Evolutionary conservation across 2,113 vertebrate genomes (phyloP).

Genomic region (Callithrix jacchus): DNA sequence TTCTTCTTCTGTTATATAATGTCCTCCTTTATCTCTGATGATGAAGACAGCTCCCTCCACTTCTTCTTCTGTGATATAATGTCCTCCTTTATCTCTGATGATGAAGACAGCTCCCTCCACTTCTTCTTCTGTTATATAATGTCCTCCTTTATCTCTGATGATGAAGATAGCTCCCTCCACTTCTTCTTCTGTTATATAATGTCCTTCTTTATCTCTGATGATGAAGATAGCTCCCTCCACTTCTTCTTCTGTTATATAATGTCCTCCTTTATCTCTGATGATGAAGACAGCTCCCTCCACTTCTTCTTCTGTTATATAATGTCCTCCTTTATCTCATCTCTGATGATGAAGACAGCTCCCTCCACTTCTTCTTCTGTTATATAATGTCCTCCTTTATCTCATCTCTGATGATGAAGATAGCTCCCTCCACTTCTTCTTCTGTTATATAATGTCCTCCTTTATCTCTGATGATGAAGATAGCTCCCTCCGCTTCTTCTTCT

Average conservation of each 20-base stretch:
- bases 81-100: background rate
- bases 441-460: background rate
- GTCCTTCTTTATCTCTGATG: background rate
- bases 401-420: background rate
- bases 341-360: background rate
- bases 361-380: background rate
- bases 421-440: background rate
- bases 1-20: background rate
- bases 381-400: background rate
- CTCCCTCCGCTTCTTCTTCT: background rate
- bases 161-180: background rate
- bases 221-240: background rate
- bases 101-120: background rate
- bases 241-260: background rate
- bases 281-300: background rate
- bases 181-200: background rate
- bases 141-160: background rate
- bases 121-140: background rate
- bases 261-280: background rate
- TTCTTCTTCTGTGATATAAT: background rate
- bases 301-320: background rate
- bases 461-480: background rate
- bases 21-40: background rate
- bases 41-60: background rate
- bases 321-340: background rate